Evolutionary conservation across 2,797 vertebrate species (phyloP).

Genomic region (Myotis vivesi): DNA sequence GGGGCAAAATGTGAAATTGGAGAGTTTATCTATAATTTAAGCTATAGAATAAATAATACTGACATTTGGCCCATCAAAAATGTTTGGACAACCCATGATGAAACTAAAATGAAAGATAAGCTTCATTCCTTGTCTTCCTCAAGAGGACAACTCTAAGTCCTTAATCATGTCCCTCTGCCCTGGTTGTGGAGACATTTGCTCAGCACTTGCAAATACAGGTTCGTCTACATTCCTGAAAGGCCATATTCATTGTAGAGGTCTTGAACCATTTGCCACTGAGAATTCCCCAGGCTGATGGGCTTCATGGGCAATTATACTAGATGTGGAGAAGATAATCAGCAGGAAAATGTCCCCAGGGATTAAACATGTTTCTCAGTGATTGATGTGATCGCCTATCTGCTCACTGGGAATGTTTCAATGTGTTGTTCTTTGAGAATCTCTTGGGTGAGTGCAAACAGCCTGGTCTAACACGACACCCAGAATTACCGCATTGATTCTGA

Average conservation of each 20-base stretch:
- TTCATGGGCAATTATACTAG: neutral
- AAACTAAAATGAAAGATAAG: neutral
- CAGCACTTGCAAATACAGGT: neutral
- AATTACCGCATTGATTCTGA: neutral
- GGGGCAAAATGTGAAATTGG: neutral
- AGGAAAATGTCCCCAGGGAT: neutral
- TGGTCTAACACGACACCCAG: rapidly evolving
- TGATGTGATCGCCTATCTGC: neutral
- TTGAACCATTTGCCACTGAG: neutral
- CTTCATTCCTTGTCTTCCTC: neutral
- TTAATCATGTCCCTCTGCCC: no score
- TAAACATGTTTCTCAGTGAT: neutral
- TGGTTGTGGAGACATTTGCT: neutral
- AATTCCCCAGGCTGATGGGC: neutral
- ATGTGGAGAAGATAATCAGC: neutral
- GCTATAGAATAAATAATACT: neutral
- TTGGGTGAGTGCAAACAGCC: neutral
- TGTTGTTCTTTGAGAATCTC: rapidly evolving
- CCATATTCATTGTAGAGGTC: rapidly evolving
- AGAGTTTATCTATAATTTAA: neutral
- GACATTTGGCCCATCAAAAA: neutral
- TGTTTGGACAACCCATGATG: neutral
- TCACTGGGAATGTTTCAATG: no score
- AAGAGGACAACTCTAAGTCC: rapidly evolving
- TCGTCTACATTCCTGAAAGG: neutral